These are phyloP conservation scores for Fistularia tabacaria DNA, from an alignment of 2,797 vertebrate genomes.

Conservation along the genomic window DNA sequence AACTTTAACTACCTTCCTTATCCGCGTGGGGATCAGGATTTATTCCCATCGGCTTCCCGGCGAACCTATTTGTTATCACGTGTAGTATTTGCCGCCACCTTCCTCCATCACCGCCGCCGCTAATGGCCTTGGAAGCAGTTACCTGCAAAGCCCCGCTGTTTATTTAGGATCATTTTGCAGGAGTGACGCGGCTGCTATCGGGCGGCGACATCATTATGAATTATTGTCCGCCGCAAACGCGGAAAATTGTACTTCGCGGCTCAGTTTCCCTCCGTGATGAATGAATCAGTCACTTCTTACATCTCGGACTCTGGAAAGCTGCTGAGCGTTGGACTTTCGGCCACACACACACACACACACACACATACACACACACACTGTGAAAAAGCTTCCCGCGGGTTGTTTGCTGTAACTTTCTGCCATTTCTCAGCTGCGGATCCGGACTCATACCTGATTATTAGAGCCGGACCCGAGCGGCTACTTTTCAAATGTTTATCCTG, in stretches of 20 bases:
- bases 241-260: conserved; percentile 99
- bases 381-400: conserved; percentile 61
- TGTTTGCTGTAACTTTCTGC: conserved; percentile 37
- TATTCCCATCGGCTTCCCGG: conserved; percentile 43
- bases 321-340: conserved; percentile 88
- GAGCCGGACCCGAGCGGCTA: conserved; percentile 15
- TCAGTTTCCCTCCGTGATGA: conserved; percentile 91
- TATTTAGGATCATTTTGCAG: conserved; percentile 91
- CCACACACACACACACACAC: conserved; percentile 48
- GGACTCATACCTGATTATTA: conserved; percentile 39
- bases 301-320: conserved; percentile 86
- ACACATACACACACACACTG: conserved; percentile 6
- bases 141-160: conserved; percentile 95
- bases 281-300: conserved; percentile 93
- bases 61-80: conserved; percentile 52
- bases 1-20: too few relatives aligned
- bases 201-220: conserved; percentile 96
- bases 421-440: conserved; percentile 41
- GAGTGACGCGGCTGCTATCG: conserved; percentile 83
- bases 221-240: conserved; percentile 98
- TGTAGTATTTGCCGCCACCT: conserved; percentile 83
- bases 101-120: conserved; percentile 89
- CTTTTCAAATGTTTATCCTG: conserved; percentile 44
- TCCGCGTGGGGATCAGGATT: too few relatives aligned
- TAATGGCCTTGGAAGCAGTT: conserved; percentile 98